Evolutionary conservation across 1,140 invertebrate genomes (phyloP), one percentile per base, ranked within the genome.

Genomic region (Lepidurus apus): DNA sequence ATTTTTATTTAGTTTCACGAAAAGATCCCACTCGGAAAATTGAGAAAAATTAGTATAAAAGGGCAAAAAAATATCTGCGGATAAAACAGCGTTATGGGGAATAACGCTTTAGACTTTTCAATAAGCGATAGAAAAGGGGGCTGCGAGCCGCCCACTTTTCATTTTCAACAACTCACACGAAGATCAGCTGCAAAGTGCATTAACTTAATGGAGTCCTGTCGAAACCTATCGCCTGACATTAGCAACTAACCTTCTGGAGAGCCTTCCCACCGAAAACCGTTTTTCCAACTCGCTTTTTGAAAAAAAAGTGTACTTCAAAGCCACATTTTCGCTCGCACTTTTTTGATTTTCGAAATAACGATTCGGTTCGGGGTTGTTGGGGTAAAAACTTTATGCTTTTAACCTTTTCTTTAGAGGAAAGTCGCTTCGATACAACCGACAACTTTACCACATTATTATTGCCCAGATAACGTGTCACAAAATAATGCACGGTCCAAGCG

Each of bases 111-210:
- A 34, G 34, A 34, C 34, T 34, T 34, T 34, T 3, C 34, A 34
- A 34, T 34, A 4, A 34, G 34, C 34, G 34, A 34, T 34, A 34
- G 34, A 34, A 34, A 34, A 34, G 34, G 4, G 34, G 4, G 34
- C 34, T 4, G 34, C 34, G 34, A 34, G 34, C 34, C 34, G 34
- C 34, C 34, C 34, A 34, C 34, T 34, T 34, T 34, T 34, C 34
- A 34, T 34, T 34, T 34, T 34, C 53, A 65, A 17, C 53, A 65
- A 65, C 53, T 65, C 17, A 65, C 53, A 65, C 53, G 53, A 65
- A 21, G 53, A 65, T 65, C 53, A 65, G 53, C 53, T 65, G 53
- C 53, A 65, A 65, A 65, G 53, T 65, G 53, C 53, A 65, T 65
- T 65, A 65, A 65, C 9, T 65, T 65, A 65, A 65, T 65, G 53